These are phyloP conservation scores for Aldabrachelys gigantea DNA, from an alignment of 2,113 vertebrate species.

Conservation along the genomic window DNA sequence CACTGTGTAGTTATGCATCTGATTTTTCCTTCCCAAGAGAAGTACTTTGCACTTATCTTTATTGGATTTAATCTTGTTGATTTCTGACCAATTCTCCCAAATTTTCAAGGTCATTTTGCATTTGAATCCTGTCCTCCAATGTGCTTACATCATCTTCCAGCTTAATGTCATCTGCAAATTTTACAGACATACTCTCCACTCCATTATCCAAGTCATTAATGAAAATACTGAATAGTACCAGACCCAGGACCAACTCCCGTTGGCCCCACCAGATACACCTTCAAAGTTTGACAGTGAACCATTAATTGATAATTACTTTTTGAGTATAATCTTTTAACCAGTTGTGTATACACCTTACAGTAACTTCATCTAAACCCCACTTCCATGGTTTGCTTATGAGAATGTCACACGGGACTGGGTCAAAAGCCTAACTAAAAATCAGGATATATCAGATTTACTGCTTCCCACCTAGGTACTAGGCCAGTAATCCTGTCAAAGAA, in stretches of 20 bases:
- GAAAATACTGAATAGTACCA: background rate
- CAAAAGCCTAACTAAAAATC: background rate
- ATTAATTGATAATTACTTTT: background rate
- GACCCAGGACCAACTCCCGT: no score
- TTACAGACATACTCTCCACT: background rate
- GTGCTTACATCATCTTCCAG: background rate
- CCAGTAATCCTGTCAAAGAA: background rate
- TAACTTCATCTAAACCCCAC: background rate
- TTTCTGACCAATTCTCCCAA: background rate
- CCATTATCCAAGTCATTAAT: background rate
- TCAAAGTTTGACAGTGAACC: background rate
- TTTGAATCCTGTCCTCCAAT: background rate
- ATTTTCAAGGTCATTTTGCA: background rate
- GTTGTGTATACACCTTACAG: background rate
- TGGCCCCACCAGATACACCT: background rate
- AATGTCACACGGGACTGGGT: background rate
- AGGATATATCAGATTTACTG: background rate
- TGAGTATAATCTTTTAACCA: background rate
- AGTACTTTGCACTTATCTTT: background rate
- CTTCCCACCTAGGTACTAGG: background rate
- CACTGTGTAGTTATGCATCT: background rate
- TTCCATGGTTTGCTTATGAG: background rate
- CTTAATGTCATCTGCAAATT: background rate
- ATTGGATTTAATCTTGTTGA: background rate
- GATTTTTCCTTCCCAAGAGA: background rate